Conservation (phyloP, 2,888 invertebrate genomes). For the Cheilosia variabilis region DNA sequence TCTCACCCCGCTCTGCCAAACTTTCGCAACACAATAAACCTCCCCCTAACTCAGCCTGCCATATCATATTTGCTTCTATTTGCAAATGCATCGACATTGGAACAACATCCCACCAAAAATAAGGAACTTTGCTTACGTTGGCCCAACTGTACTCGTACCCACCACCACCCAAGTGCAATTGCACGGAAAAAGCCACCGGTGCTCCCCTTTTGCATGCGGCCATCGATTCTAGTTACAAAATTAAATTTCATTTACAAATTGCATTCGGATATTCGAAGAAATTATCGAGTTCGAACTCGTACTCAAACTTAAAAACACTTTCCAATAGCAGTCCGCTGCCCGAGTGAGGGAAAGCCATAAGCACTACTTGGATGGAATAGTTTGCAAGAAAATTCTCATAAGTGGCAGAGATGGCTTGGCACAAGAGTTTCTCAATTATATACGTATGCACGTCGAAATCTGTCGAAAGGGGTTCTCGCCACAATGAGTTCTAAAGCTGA, state of each 20-base stretch:
- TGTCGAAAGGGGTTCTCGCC: conserved; percentile 38
- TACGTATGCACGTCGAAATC: conserved; percentile 48
- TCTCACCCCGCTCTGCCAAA: background rate
- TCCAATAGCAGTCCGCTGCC: conserved; percentile 31
- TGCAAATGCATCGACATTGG: conserved; percentile 45
- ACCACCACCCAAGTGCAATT: conserved; percentile 17
- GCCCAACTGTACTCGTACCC: conserved; percentile 2
- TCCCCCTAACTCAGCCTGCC: background rate
- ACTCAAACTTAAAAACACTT: background rate
- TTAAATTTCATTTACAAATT: conserved; percentile 72
- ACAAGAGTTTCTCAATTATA: conserved; percentile 52
- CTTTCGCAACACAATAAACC: conserved; percentile 24
- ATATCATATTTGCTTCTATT: conserved; percentile 1
- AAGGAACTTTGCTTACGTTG: conserved; percentile 30
- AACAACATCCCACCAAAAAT: conserved; percentile 23
- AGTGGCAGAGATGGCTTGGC: conserved; percentile 21
- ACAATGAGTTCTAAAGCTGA: conserved; percentile 48
- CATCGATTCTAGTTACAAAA: conserved; percentile 25
- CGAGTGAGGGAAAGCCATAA: background rate
- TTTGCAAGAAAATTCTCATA: conserved; percentile 8
- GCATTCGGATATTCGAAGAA: conserved; percentile 50
- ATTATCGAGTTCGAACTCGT: conserved; percentile 33
- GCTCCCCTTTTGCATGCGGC: background rate
- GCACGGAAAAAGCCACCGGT: background rate
- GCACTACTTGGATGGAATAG: background rate